These are phyloP conservation scores for Tachycineta bicolor DNA, from an alignment of 2,113 vertebrate species.

Conservation along the genomic window DNA sequence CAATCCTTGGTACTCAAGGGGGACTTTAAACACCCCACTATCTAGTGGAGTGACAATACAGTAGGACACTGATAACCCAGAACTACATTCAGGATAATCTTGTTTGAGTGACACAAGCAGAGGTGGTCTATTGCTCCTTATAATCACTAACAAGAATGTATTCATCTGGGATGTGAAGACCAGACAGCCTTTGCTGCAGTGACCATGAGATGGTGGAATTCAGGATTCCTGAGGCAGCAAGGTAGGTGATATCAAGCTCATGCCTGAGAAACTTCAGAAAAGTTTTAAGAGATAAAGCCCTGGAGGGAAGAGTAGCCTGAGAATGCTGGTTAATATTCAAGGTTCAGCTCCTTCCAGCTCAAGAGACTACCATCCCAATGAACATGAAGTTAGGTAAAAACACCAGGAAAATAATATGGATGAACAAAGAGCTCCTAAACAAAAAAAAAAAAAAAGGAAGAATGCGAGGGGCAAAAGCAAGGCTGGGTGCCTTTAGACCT, in stretches of 20 bases:
- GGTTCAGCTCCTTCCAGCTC: neutral
- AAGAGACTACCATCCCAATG: neutral
- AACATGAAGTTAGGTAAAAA: neutral
- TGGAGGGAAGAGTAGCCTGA: neutral
- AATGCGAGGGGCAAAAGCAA: neutral
- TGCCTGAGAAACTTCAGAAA: neutral
- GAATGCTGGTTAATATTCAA: neutral
- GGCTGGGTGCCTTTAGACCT: neutral
- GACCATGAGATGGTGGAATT: neutral
- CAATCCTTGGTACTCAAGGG: neutral
- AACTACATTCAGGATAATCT: neutral
- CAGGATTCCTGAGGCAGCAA: neutral
- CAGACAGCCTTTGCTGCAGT: neutral
- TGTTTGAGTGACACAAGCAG: neutral
- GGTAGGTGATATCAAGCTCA: neutral
- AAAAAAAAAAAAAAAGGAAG: neutral
- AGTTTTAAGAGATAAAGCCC: neutral
- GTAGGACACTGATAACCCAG: neutral
- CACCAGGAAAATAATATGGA: neutral
- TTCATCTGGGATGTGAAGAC: neutral
- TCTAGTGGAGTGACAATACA: neutral
- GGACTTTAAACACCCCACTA: neutral
- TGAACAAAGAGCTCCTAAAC: neutral
- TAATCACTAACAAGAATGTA: neutral
- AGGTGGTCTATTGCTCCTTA: neutral